Base-by-base conservation (phyloP, 2,797 vertebrate species). In the Pangasius djambal region DNA sequence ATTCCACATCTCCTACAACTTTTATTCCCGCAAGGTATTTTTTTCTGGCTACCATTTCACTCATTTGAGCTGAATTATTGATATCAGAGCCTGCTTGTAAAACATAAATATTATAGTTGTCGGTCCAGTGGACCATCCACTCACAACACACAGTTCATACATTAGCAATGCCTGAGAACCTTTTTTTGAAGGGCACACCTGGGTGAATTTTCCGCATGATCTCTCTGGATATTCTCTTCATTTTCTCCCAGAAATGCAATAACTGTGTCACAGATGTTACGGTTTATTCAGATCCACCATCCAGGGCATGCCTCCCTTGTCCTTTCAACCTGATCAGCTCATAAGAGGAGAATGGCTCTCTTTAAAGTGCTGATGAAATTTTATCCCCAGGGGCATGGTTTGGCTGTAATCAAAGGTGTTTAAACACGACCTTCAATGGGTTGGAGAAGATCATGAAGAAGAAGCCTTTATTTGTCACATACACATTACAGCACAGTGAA, bases 91-190 rank as follows among this genome's bases (percentile, higher is more conserved):
- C 44, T 34, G 40, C 44, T 79, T 67, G 18, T 87, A 34, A 81
- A 87, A 79, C 77, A 67, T 79, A 34, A 82, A 82, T 57, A 59
- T 81, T 87, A 52, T 52, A 87, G 74, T 15, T 87, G 86, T 50
- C 59, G 10, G 57, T 79, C 40, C 74, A 65, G 59, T 52, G 34
- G 59, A 48, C 25, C 44, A 25, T 61, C 74, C 40, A 34, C n/a
- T 87, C 74, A 34, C 6, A 18, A 18, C 67, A 87, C 74, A 79
- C 28, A 13, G 16, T 72, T 78, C 72, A 78, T 78, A 34, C 22
- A 63, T 87, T 87, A 87, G 74, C 63, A 67, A 87, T n/a, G 44
- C 55, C 10, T 9, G 44, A 72, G 18, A 55, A 37, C 15, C 12
- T 31, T 28, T 61, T 44, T 75, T 28, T 69, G 65, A 75, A 86